Conservation (phyloP, 2,888 invertebrate genomes). For the Dusona sp. region DNA sequence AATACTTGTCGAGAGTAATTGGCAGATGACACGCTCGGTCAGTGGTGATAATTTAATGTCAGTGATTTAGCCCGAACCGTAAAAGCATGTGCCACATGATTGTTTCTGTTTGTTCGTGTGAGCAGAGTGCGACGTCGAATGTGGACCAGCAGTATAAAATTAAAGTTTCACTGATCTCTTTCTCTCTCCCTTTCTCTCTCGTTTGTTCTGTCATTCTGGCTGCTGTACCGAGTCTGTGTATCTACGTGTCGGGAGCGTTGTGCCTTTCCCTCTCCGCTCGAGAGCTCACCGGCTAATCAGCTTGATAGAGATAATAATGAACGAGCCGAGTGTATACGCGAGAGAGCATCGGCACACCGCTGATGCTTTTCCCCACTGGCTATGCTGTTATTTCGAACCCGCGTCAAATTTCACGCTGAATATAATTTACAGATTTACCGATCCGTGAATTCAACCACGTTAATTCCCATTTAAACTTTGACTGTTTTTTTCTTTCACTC, state of each 20-base stretch:
- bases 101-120: slow-evolving; percentile 16
- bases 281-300: slow-evolving; percentile 63
- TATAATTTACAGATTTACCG: slow-evolving; percentile 47
- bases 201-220: background rate
- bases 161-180: slow-evolving; percentile 77
- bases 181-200: slow-evolving; percentile 37
- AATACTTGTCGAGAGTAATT: slow-evolving; percentile 77
- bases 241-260: slow-evolving; percentile 24
- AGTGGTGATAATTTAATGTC: slow-evolving; percentile 79
- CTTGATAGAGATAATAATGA: slow-evolving; percentile 68
- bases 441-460: slow-evolving; percentile 31
- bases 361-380: slow-evolving; percentile 20
- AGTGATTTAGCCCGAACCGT: slow-evolving; percentile 72
- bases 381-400: slow-evolving; percentile 32
- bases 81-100: slow-evolving; percentile 30
- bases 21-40: slow-evolving; percentile 80
- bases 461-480: slow-evolving; percentile 29
- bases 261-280: slow-evolving; percentile 38
- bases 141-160: slow-evolving; percentile 70
- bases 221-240: slow-evolving; percentile 3
- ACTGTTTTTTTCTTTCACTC: background rate
- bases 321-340: slow-evolving; percentile 41
- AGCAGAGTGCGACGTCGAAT: slow-evolving; percentile 19
- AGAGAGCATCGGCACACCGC: slow-evolving; percentile 10
- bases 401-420: slow-evolving; percentile 66